Evolutionary conservation across 2,888 invertebrate species (phyloP).

Genomic region (Carcina quercana): DNA sequence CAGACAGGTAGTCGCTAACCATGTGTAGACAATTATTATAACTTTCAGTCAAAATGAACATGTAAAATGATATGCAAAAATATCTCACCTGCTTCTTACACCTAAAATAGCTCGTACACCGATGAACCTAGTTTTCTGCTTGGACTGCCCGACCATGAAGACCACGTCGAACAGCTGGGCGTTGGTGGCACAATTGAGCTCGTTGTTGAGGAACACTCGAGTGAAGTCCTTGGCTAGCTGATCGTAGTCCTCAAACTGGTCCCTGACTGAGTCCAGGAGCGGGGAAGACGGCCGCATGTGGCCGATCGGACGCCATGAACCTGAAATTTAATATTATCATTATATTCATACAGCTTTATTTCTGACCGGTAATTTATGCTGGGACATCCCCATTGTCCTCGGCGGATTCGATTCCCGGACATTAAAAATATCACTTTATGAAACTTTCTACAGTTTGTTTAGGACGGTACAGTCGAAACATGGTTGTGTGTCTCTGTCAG

Average conservation of each 20-base stretch:
- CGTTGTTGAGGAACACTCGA: slow-evolving; percentile 88
- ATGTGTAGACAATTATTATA: too few relatives aligned
- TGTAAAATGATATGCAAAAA: too few relatives aligned
- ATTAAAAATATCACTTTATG: too few relatives aligned
- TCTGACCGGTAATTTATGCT: too few relatives aligned
- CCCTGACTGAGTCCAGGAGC: slow-evolving; percentile 91
- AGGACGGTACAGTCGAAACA: too few relatives aligned
- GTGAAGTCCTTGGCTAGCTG: slow-evolving; percentile 95
- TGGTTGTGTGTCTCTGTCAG: too few relatives aligned
- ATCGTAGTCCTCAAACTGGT: slow-evolving; percentile 96
- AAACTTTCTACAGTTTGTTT: too few relatives aligned
- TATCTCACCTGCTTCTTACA: slow-evolving; percentile 86
- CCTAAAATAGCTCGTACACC: slow-evolving; percentile 94
- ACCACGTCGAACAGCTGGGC: slow-evolving; percentile 92
- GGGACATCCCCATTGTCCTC: too few relatives aligned
- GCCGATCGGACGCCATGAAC: slow-evolving; percentile 94
- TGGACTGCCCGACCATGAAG: slow-evolving; percentile 93
- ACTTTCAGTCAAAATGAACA: too few relatives aligned
- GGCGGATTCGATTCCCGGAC: too few relatives aligned
- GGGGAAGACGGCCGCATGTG: slow-evolving; percentile 96
- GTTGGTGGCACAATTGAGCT: slow-evolving; percentile 84
- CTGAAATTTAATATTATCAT: slow-evolving; percentile 52
- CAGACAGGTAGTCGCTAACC: too few relatives aligned
- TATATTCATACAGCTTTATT: too few relatives aligned
- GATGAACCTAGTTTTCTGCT: slow-evolving; percentile 92